Evolutionary conservation across 2,888 invertebrate species (phyloP).

Genomic region (Nebria salina): DNA sequence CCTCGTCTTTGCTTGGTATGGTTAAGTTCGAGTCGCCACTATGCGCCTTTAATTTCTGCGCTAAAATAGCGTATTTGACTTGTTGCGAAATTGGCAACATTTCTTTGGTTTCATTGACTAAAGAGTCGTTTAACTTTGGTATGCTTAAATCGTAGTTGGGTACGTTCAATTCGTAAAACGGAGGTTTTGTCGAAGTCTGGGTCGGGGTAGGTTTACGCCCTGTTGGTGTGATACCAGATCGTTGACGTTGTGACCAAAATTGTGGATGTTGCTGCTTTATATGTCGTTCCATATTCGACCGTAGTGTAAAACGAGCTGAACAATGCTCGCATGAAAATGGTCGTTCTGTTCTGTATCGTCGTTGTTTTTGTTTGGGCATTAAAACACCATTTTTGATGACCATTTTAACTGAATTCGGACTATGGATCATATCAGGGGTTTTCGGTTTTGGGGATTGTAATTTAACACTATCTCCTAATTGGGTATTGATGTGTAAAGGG

Average conservation of each 20-base stretch:
- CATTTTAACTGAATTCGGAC: conserved; percentile 81
- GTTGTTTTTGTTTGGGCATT: conserved; percentile 92
- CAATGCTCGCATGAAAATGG: conserved; percentile 93
- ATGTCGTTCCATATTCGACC: conserved; percentile 95
- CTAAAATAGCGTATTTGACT: conserved; percentile 79
- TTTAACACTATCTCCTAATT: conserved; percentile 53
- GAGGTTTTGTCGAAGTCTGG: conserved; percentile 52
- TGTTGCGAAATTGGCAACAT: conserved; percentile 68
- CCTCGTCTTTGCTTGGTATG: conserved; percentile 59
- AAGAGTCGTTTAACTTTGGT: conserved; percentile 54
- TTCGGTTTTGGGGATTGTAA: conserved; percentile 63
- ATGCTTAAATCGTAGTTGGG: conserved; percentile 55
- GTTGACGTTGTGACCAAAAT: conserved; percentile 83
- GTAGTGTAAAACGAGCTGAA: conserved; percentile 86
- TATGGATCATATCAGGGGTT: conserved; percentile 66
- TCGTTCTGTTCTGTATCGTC: conserved; percentile 88
- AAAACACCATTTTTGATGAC: conserved; percentile 89
- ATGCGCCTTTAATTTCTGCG: conserved; percentile 78
- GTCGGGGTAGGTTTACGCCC: conserved; percentile 62
- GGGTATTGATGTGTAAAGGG: conserved; percentile 52
- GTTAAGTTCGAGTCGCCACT: conserved; percentile 51
- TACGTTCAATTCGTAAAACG: conserved; percentile 56
- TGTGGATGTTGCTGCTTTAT: conserved; percentile 95
- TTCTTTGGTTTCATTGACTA: conserved; percentile 54
- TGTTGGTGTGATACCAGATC: conserved; percentile 67